These are phyloP conservation scores for Monopterus albus DNA, from an alignment of 2,113 vertebrate species.

Conservation along the genomic window DNA sequence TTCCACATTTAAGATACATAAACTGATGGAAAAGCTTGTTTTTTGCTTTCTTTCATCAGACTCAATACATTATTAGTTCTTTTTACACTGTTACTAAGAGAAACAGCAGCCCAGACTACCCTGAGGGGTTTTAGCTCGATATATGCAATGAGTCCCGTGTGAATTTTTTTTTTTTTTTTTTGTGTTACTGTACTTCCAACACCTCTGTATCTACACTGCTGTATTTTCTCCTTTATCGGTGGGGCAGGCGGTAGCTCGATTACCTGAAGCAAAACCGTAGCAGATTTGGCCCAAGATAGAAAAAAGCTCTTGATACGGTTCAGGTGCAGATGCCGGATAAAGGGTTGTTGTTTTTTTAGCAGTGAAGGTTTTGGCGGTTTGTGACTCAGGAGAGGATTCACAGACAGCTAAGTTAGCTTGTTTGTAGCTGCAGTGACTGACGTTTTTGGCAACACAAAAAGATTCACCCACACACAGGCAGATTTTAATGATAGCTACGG, in stretches of 20 bases:
- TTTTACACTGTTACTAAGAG: constrained; percentile 17
- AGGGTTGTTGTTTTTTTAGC: constrained; percentile 22
- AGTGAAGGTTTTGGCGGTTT: constrained; percentile 29
- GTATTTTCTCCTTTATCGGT: constrained; percentile 41
- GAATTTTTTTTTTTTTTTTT: constrained; percentile 57
- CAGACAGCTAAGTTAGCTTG: constrained; percentile 41
- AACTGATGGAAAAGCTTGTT: neutral
- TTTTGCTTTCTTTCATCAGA: constrained; percentile 12
- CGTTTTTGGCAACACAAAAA: constrained; percentile 33
- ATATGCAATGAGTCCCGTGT: constrained; percentile 28
- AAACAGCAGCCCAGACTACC: constrained; percentile 21
- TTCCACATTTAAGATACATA: neutral
- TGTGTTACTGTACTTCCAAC: constrained; percentile 46
- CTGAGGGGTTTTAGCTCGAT: constrained; percentile 40
- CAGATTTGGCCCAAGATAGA: constrained; percentile 48
- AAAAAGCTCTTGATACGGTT: constrained; percentile 56
- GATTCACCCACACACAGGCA: constrained; percentile 26
- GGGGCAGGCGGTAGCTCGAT: constrained; percentile 52
- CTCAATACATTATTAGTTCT: neutral
- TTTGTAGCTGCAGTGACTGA: constrained; percentile 33
- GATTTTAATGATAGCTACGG: constrained; percentile 29
- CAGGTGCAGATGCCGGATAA: constrained; percentile 53
- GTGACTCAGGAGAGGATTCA: constrained; percentile 60
- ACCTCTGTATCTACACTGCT: constrained; percentile 36
- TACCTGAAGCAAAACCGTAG: constrained; percentile 58